phyloP scores from a whole-genome alignment of 2,113 vertebrate species.

The Erythrocebus patas region DNA sequence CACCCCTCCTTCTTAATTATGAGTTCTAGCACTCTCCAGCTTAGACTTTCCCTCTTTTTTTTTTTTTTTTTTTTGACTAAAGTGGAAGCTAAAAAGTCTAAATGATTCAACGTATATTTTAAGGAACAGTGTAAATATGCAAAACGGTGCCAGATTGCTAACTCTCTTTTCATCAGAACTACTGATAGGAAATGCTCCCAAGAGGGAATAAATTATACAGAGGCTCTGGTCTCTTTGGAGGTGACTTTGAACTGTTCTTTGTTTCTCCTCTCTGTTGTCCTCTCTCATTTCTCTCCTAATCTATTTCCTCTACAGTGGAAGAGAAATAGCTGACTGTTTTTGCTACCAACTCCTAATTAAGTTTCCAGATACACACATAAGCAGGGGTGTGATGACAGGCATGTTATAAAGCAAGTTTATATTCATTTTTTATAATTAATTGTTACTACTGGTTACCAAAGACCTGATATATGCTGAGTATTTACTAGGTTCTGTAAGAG shows the following conservation, averaged over 20 bases:
- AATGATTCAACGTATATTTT: conserved; percentile 57
- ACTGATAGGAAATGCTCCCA: conserved; percentile 16
- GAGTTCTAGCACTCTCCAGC: neutral
- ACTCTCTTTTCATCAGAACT: conserved; percentile 61
- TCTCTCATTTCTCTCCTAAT: conserved; percentile 52
- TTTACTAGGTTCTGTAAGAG: neutral
- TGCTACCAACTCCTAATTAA: neutral
- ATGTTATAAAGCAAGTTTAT: neutral
- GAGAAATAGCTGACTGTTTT: neutral
- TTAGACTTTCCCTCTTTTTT: neutral
- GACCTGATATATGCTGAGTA: neutral
- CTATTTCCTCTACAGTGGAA: neutral
- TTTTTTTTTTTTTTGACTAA: neutral
- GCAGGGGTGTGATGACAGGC: neutral
- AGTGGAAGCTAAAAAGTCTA: neutral
- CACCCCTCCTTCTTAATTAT: neutral
- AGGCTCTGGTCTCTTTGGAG: conserved; percentile 1
- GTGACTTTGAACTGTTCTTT: conserved; percentile 75
- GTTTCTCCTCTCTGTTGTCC: neutral
- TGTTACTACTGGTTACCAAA: neutral
- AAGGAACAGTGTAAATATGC: conserved; percentile 64
- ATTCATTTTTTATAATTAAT: neutral
- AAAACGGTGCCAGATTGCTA: conserved; percentile 59
- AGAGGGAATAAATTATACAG: conserved; percentile 21
- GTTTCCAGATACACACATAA: neutral